A percentile compares a stretch with the other conserved stretches of the same genome.
Conservation (phyloP, 2,797 vertebrate genomes). For the Gobionotothen gibberifrons region DNA sequence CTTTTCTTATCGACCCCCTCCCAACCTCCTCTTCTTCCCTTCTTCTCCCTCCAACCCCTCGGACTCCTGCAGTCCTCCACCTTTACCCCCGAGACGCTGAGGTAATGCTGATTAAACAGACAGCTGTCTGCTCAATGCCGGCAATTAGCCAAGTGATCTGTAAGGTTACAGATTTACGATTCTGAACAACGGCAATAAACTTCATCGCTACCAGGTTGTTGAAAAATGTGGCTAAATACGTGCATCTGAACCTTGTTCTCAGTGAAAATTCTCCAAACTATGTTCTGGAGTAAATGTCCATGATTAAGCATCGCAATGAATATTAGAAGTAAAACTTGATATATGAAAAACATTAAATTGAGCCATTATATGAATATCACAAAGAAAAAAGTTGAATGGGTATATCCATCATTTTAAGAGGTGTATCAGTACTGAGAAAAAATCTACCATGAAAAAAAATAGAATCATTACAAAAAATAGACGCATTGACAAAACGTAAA, state of each 20-base stretch:
- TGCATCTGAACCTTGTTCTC: background rate
- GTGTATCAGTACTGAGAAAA: background rate
- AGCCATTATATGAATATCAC: background rate
- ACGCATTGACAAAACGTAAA: background rate
- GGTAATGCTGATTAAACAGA: conserved; percentile 76
- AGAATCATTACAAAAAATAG: background rate
- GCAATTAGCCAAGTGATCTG: conserved; percentile 73
- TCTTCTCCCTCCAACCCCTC: conserved; percentile 66
- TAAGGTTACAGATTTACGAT: conserved; percentile 54
- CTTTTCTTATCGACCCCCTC: conserved; percentile 33
- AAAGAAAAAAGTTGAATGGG: background rate
- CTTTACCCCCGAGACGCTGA: conserved; percentile 74
- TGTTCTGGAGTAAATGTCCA: background rate
- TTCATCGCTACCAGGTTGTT: conserved; percentile 12
- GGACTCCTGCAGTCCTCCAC: conserved; percentile 61
- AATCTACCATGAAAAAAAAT: background rate
- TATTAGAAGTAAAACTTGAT: background rate
- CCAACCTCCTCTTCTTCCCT: conserved; percentile 59
- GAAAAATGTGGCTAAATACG: background rate
- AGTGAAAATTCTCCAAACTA: background rate
- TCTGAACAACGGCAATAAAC: conserved; percentile 39
- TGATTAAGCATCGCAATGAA: background rate
- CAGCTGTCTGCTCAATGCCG: conserved; percentile 75
- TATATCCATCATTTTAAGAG: background rate
- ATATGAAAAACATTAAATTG: background rate